Conservation (phyloP, 1,140 invertebrate genomes). For the Drosophila nasuta region DNA sequence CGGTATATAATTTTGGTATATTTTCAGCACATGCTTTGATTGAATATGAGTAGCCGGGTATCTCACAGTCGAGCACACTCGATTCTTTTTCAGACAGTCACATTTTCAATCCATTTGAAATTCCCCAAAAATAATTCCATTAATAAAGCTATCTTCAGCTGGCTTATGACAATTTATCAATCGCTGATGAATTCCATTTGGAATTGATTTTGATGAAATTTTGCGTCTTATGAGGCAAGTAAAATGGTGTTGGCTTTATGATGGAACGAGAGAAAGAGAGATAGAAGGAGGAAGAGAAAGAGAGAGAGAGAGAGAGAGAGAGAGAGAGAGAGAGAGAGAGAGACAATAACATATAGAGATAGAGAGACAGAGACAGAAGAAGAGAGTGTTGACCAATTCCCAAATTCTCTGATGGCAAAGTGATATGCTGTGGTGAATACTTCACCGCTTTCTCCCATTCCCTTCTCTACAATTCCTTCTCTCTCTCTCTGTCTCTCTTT, state of each 20-base stretch:
- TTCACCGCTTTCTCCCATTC: background rate
- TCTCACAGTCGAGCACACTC: no score
- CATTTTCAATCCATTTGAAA: background rate
- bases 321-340: background rate
- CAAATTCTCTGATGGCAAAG: background rate
- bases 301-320: background rate
- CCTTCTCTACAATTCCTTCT: no score
- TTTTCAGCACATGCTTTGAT: no score
- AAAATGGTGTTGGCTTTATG: background rate
- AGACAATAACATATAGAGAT: background rate
- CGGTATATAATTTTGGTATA: no score
- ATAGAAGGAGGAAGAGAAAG: background rate
- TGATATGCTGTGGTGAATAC: slow-evolving; percentile 10
- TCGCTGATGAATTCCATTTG: slow-evolving; percentile 6
- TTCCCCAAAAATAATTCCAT: background rate
- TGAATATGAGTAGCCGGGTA: no score
- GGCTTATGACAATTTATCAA: background rate
- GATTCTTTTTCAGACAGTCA: background rate
- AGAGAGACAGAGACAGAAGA: background rate
- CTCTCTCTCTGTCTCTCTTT: no score
- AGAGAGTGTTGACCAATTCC: background rate
- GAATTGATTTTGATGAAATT: slow-evolving; percentile 22
- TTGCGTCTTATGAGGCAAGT: slow-evolving; percentile 4
- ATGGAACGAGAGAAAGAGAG: background rate
- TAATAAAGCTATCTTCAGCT: no score